Conservation (phyloP, 2,888 invertebrate genomes). For the Caenorhabditis sinica region DNA sequence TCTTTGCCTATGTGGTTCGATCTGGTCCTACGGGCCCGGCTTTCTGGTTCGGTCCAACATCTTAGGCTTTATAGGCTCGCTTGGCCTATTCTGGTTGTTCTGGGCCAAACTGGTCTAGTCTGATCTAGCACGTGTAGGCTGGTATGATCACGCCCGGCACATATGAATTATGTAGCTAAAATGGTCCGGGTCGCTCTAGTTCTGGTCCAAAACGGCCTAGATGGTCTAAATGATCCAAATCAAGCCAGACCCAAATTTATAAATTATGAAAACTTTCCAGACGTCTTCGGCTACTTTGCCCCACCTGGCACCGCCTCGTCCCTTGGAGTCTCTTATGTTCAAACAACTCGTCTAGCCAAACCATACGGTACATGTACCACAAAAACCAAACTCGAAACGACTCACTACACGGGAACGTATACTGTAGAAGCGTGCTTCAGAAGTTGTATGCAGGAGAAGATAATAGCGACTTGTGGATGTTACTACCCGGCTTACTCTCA, state of each 20-base stretch:
- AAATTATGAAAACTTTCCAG: conserved; percentile 40
- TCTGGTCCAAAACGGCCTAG: too few relatives aligned
- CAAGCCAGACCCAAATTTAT: background rate
- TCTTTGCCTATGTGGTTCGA: too few relatives aligned
- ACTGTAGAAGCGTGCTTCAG: conserved; percentile 84
- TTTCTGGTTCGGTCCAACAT: too few relatives aligned
- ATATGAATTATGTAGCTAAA: too few relatives aligned
- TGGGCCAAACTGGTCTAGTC: too few relatives aligned
- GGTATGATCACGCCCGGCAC: too few relatives aligned
- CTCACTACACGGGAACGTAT: conserved; percentile 73
- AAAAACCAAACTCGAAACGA: conserved; percentile 58
- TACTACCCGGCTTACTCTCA: conserved; percentile 79
- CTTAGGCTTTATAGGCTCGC: too few relatives aligned
- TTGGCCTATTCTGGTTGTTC: too few relatives aligned
- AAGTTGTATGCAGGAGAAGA: conserved; percentile 83
- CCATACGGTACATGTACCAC: conserved; percentile 84
- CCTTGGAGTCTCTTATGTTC: conserved; percentile 81
- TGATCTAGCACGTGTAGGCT: too few relatives aligned
- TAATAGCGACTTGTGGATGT: conserved; percentile 83
- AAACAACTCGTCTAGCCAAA: conserved; percentile 80
- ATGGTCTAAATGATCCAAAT: too few relatives aligned
- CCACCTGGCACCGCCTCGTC: conserved; percentile 78
- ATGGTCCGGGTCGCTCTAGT: too few relatives aligned
- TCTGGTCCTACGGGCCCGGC: too few relatives aligned
- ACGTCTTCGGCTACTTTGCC: conserved; percentile 77